These are phyloP conservation scores for Hirudinaria manillensis DNA, from an alignment of 2,888 invertebrate genomes.

Conservation along the genomic window DNA sequence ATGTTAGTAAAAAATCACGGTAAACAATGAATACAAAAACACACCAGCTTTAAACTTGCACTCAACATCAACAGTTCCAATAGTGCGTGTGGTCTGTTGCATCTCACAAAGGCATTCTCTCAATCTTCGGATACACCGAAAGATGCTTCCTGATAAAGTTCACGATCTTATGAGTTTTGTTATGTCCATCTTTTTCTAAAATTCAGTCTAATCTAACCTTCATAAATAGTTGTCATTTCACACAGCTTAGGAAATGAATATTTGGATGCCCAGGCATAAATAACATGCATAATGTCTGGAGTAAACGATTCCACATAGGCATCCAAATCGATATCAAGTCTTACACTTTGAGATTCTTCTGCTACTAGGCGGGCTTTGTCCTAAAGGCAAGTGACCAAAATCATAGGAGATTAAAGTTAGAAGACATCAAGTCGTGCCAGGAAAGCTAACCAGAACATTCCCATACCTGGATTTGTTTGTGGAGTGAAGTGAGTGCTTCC, in stretches of 20 bases:
- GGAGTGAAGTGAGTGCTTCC: constrained; percentile 79
- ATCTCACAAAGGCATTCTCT: constrained; percentile 95
- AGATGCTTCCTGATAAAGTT: constrained; percentile 64
- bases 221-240: constrained; percentile 59
- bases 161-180: neutral
- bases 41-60: constrained; percentile 85
- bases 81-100: constrained; percentile 89
- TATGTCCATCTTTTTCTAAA: neutral
- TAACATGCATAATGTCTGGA: constrained; percentile 93
- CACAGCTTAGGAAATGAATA: constrained; percentile 83
- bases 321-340: constrained; percentile 68
- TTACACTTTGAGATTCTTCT: constrained; percentile 63
- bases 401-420: neutral
- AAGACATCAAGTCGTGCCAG: no score
- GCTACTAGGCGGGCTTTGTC: constrained; percentile 67
- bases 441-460: no score
- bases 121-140: constrained; percentile 85
- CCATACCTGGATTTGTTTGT: constrained; percentile 73
- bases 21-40: constrained; percentile 2
- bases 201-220: constrained; percentile 43
- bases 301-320: constrained; percentile 83
- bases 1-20: neutral
- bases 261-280: constrained; percentile 90
- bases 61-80: constrained; percentile 89
- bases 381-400: constrained; percentile 20